Evolutionary conservation across 1,140 invertebrate genomes (phyloP), one percentile per base, ranked within the genome.

Genomic region (Aporrectodea caliginosa): DNA sequence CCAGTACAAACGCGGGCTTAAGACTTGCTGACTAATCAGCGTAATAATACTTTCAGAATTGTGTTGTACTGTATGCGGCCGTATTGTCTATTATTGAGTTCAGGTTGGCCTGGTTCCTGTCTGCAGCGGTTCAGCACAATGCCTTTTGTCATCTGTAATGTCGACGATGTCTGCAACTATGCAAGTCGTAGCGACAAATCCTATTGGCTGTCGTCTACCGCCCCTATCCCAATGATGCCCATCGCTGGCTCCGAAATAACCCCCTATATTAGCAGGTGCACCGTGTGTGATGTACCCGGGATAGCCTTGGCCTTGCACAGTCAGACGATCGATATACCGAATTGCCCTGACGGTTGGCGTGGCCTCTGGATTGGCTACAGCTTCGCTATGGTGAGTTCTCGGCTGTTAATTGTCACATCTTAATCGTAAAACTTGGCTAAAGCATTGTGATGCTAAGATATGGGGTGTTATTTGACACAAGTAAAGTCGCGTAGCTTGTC

Each of bases 91-190:
- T n/a, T n/a, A n/a, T 27, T 32, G 34, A 2, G 82, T 84, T 68
- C 81, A 91, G 91, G 91, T 79, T 88, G 89, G 82, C 90, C 95
- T 79, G 97, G 97, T 69, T 98, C 95, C 29, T 99, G 97, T 88
- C 91, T 99, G 77, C 91, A 91, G 84, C 93, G 94, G 85, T 99
- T 99, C 91, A 96, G 93, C 78, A 98, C 96, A 69, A 97, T 98
- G 95, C 97, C 97, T 34, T 98, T 98, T 91, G 87, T 98, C 81
- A 96, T 97, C 88, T 99, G 97, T 88, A 95, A 98, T 86, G 91
- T 96, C 81, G 97, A 97, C 87, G 94, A 96, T 86, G 95, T 98
- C 0, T 99, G 97, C 87, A 96, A 98, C 88, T 98, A 98, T 87
- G 96, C 96, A 29, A 95, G 93, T 84, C 91, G 97, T 84, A 98